These are phyloP conservation scores for Saccostrea echinata DNA, from an alignment of 1,140 invertebrate species.

Conservation along the genomic window DNA sequence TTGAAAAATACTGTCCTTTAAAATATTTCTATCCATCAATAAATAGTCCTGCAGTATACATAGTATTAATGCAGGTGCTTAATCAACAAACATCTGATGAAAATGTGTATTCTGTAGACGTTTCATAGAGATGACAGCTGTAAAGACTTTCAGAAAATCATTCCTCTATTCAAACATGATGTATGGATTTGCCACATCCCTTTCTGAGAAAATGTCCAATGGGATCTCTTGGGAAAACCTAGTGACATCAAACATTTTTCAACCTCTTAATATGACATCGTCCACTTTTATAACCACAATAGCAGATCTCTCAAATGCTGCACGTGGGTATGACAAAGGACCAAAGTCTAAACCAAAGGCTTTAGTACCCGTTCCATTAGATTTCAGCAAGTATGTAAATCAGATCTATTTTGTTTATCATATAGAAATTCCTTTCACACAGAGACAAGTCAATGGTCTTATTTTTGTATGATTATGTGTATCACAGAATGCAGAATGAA, in stretches of 20 bases:
- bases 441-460: too few species aligned
- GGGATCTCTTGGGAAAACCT: conserved; percentile 62
- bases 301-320: neutral
- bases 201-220: conserved; percentile 53
- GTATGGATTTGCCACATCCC: conserved; percentile 58
- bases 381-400: neutral
- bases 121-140: conserved; percentile 45
- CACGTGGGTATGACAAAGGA: neutral
- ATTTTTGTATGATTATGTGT: too few species aligned
- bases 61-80: too few species aligned
- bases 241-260: conserved; percentile 51
- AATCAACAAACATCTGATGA: too few species aligned
- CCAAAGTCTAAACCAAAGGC: neutral
- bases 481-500: too few species aligned
- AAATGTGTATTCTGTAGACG: conserved; percentile 46
- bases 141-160: conserved; percentile 50
- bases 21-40: too few species aligned
- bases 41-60: too few species aligned
- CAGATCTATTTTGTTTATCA: too few species aligned
- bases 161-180: conserved; percentile 61
- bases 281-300: conserved; percentile 55
- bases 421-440: too few species aligned
- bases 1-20: too few species aligned
- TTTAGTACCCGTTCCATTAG: neutral
- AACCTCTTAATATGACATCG: conserved; percentile 61